These are phyloP conservation scores for Carposina sasakii DNA, from an alignment of 1,140 invertebrate genomes.

Conservation along the genomic window DNA sequence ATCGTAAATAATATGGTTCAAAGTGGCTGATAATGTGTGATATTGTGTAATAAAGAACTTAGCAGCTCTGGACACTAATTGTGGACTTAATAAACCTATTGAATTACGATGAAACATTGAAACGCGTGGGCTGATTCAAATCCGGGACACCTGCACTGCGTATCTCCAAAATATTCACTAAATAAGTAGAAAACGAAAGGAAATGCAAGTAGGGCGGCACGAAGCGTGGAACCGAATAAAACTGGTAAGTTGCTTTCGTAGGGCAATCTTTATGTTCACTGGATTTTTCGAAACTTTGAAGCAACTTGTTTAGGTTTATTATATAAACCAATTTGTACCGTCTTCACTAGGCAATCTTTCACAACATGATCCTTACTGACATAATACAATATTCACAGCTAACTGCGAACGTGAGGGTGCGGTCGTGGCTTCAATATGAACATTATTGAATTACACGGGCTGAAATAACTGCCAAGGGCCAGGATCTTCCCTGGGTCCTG, in stretches of 20 bases:
- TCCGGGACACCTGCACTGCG: slow-evolving; percentile 1
- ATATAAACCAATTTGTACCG: slow-evolving; percentile 6
- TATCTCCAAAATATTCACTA: not conserved
- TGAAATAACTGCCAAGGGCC: too few species aligned
- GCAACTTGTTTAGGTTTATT: not conserved
- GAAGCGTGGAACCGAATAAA: not conserved
- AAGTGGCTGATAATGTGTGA: too few species aligned
- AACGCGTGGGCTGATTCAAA: slow-evolving; percentile 14
- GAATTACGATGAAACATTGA: slow-evolving; percentile 19
- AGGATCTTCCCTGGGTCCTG: too few species aligned
- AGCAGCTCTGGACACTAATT: not conserved
- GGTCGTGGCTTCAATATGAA: too few species aligned
- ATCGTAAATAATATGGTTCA: too few species aligned
- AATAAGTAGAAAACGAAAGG: not conserved
- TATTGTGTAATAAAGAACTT: not conserved
- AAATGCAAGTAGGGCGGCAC: not conserved
- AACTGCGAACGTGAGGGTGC: too few species aligned
- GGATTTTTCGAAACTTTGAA: not conserved
- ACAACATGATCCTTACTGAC: not conserved
- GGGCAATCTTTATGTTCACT: too few species aligned
- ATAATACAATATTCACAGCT: too few species aligned
- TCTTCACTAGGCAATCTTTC: not conserved
- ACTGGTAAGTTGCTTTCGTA: slow-evolving; percentile 5
- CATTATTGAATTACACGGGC: too few species aligned
- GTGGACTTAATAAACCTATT: slow-evolving; percentile 7